Evolutionary conservation across 1,140 invertebrate species (phyloP).

Genomic region (Sarcophaga bullata): DNA sequence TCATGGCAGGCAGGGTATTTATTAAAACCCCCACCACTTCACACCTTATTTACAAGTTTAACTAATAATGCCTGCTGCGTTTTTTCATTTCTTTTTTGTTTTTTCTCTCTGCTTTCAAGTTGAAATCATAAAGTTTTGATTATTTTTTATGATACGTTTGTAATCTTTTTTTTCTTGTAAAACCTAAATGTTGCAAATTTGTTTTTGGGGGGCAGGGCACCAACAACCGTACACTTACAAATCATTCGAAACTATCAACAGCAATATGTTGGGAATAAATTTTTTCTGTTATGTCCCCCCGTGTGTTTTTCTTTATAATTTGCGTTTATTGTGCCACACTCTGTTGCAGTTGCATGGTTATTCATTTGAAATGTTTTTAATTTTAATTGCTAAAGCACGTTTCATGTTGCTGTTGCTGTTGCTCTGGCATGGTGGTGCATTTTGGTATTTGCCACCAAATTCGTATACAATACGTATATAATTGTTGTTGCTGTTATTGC

Average conservation of each 20-base stretch:
- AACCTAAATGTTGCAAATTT: slow-evolving; percentile 11
- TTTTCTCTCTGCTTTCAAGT: background rate
- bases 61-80: slow-evolving; percentile 24
- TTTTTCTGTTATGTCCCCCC: too few species aligned
- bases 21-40: slow-evolving; percentile 33
- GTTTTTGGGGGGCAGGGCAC: background rate
- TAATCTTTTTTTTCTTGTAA: background rate
- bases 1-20: background rate
- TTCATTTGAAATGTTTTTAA: slow-evolving; percentile 33
- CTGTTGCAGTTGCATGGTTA: background rate
- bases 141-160: background rate
- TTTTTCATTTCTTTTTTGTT: background rate
- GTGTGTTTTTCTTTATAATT: background rate
- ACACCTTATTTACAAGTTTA: slow-evolving; percentile 36
- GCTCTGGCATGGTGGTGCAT: background rate
- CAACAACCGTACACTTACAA: background rate
- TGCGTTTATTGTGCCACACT: background rate
- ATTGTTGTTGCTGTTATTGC: background rate
- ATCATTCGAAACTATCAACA: background rate
- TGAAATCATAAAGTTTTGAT: background rate
- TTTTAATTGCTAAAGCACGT: slow-evolving; percentile 39
- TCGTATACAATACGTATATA: background rate
- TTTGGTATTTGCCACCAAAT: background rate
- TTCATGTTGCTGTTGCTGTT: slow-evolving; percentile 18
- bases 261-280: background rate